Evolutionary conservation across 2,797 vertebrate genomes (phyloP).

Genomic region (Sphenopsis melanotis): DNA sequence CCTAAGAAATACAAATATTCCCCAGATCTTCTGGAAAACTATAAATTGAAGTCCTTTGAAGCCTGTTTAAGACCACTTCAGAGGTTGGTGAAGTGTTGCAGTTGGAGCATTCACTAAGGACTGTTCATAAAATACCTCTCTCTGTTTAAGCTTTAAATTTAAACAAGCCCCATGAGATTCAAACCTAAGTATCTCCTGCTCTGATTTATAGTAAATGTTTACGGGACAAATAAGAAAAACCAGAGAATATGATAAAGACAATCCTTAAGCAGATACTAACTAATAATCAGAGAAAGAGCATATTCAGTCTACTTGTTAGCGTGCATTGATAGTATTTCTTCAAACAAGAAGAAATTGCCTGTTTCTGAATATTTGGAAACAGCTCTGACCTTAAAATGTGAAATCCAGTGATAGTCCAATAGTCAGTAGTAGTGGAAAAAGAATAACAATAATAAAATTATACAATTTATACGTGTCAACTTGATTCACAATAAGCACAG

Average conservation of each 20-base stretch:
- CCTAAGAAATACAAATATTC: not conserved
- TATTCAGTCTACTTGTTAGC: not conserved
- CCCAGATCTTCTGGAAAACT: not conserved
- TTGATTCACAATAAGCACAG: conserved; percentile 49
- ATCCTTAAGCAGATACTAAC: not conserved
- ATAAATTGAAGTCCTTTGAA: conserved; percentile 17
- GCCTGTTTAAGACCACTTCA: conserved; percentile 11
- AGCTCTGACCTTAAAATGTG: not conserved
- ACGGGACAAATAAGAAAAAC: not conserved
- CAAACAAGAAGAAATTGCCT: not conserved
- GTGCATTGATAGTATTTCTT: not conserved
- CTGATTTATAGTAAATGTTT: conserved; percentile 11
- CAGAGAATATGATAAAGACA: not conserved
- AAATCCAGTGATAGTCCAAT: not conserved
- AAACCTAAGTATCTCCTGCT: not conserved
- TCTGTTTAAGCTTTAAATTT: conserved; percentile 24
- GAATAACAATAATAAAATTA: conserved; percentile 56
- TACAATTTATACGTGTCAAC: conserved; percentile 24
- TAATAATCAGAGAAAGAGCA: not conserved
- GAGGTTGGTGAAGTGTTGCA: conserved; percentile 15
- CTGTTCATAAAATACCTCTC: conserved; percentile 33
- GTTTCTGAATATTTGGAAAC: not conserved
- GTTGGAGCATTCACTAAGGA: conserved; percentile 8
- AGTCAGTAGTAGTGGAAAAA: conserved; percentile 8
- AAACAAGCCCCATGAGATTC: conserved; percentile 20